phyloP scores from a whole-genome alignment of 2,797 vertebrate species.

The Phalanger gymnotis region DNA sequence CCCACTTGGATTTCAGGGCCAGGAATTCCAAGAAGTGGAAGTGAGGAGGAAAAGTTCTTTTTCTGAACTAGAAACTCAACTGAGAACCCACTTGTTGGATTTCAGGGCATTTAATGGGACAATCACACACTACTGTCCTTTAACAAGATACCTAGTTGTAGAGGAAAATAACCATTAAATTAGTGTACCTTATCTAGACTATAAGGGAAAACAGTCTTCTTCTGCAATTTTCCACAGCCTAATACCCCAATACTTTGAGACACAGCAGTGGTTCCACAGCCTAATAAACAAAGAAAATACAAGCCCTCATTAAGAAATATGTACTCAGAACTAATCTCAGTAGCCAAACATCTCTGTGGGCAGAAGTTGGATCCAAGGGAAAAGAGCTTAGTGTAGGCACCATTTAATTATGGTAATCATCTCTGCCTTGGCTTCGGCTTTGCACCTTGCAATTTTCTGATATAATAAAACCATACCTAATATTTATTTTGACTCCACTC shows the following conservation, averaged over 20 bases:
- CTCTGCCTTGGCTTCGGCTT: conserved; percentile 28
- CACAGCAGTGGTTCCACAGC: background rate
- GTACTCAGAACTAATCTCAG: conserved; percentile 1
- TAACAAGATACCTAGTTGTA: conserved; percentile 28
- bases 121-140: conserved; percentile 26
- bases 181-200: conserved; percentile 38
- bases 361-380: conserved; percentile 52
- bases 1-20: background rate
- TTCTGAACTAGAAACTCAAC: background rate
- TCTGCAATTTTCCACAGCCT: background rate
- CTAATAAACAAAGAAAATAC: background rate
- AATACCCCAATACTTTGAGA: conserved; percentile 6
- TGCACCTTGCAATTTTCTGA: background rate
- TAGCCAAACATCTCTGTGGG: conserved; percentile 11
- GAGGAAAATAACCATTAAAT: conserved; percentile 49
- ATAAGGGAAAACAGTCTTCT: background rate
- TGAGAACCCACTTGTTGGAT: conserved; percentile 26
- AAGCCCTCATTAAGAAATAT: background rate
- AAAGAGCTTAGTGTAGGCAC: conserved; percentile 38
- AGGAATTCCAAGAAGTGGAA: background rate
- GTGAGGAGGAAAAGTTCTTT: background rate
- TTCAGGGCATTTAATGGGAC: background rate
- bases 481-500: conserved; percentile 32
- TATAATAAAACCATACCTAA: conserved; percentile 39
- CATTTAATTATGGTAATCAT: conserved; percentile 40